Evolutionary conservation across 2,888 invertebrate species (phyloP), one percentile per base, ranked within the genome.

Genomic region (Polyommatus icarus): DNA sequence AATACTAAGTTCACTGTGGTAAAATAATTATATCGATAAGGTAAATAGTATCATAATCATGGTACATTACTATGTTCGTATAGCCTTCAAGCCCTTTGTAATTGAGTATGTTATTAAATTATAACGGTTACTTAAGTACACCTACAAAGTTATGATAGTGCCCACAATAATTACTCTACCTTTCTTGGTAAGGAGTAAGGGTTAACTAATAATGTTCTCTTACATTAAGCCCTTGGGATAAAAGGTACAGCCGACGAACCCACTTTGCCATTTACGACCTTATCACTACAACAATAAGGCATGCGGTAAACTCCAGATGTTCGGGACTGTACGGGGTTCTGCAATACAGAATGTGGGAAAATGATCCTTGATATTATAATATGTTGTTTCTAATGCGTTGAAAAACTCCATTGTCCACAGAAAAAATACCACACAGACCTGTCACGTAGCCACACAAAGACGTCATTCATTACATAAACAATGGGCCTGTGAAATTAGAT

Each of bases 401-500:
- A 4, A 54, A 50, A 54, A 54, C 54, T 54, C 54, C 0, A 5
- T 54, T 54, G 54, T 18, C 5, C 3, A 54, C 54, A 54, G 54
- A 54, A 54, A 54, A 54, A 54, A 54, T 54, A 54, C 54, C 54
- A 54, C 54, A 54, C 54, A 54, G 1, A 54, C 54, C 54, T 18
- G 18, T 54, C 54, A 18, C 18, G 15, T 54, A 4, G 18, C 54
- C 18, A 18, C 18, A 54, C 54, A 54, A 54, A 3, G 54, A 54
- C 54, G 18, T 18, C 54, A 54, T 54, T 59, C 59, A 59, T 59
- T 20, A n/a, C 59, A 59, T 7, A 79, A 87, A 90, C 88, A 90
- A 91, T 87, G 84, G 85, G 81, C 81, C 87, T 87, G 86, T 87
- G 87, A 90, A 90, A 89, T 90, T 89, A 88, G 87, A 87, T 87